These are phyloP conservation scores for Caenorhabditis macrosperma DNA, from an alignment of 2,888 invertebrate species.

Conservation along the genomic window DNA sequence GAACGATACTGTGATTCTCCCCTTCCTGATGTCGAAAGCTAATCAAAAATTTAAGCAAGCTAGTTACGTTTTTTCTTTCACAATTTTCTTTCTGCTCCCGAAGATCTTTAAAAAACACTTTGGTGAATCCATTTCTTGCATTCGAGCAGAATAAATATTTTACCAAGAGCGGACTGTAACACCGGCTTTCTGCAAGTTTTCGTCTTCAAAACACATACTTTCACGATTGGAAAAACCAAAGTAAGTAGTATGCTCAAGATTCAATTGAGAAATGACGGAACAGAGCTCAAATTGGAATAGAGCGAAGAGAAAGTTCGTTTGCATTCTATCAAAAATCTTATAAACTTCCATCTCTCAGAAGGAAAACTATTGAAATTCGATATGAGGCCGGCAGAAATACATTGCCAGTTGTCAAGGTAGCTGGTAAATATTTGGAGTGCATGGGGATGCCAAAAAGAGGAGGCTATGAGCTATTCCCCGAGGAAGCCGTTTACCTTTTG, in stretches of 20 bases:
- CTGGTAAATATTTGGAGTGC: constrained; percentile 62
- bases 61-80: not conserved
- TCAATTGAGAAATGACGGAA: not conserved
- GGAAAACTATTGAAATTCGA: constrained; percentile 45
- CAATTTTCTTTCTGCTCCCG: not conserved
- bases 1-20: constrained; percentile 12
- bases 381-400: constrained; percentile 26
- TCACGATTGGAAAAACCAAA: constrained; percentile 4
- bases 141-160: not conserved
- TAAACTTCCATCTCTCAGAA: constrained; percentile 32
- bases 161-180: not conserved
- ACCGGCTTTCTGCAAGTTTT: not conserved
- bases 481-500: constrained; percentile 71
- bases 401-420: constrained; percentile 51
- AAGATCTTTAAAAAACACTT: not conserved
- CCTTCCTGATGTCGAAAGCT: constrained; percentile 9
- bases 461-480: constrained; percentile 65
- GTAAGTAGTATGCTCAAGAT: not conserved
- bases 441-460: constrained; percentile 66
- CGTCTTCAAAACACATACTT: not conserved
- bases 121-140: not conserved
- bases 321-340: not conserved
- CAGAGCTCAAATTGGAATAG: constrained; percentile 23
- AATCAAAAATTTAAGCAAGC: not conserved
- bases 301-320: constrained; percentile 33